Evolutionary conservation across 2,888 invertebrate genomes (phyloP), one percentile per base, ranked within the genome.

Genomic region (Microctonus hyperodae): DNA sequence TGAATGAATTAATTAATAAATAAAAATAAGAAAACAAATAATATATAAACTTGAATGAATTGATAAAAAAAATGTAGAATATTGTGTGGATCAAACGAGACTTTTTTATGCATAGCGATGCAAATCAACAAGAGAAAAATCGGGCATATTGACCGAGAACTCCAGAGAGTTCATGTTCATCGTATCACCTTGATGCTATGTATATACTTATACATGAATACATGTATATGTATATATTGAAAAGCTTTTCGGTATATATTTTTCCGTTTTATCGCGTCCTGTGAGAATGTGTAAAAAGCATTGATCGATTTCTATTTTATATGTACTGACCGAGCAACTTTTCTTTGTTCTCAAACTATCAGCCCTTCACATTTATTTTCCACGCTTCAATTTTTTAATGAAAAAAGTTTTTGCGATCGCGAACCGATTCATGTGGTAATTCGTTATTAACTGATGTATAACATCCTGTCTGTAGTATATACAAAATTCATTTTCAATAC

Each of bases 341-440:
- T 65, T 44, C 31, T 66, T 44, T 62, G 31, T 63, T 67, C 37
- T 48, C 7, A n/a, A 16, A n/a, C 44, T 44, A 16, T 44, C 20
- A n/a, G 6, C 16, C 20, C 16, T 44, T 7, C 16, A 44, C 3
- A 44, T 57, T 9, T 51, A 44, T 37, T 50, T 51, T 1, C 51
- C 23, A 2, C n/a, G 13, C 13, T 25, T 51, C 48, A 35, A 33
- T 50, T 37, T 37, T 57, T 56, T 48, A 31, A 23, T 55, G 53
- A 58, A 61, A 44, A 59, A 60, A 58, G 57, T 62, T 67, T 53
- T 11, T n/a, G n/a, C n/a, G n/a, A n/a, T n/a, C n/a, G n/a, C n/a
- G n/a, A n/a, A 13, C 48, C 28, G 22, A 23, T 48, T 64, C 58
- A 59, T 59, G 16, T 23, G 23, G 16, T 44, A 51, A 23, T 48